Base-by-base conservation (phyloP, 2,888 invertebrate genomes). In the Drosophila eohydei region DNA sequence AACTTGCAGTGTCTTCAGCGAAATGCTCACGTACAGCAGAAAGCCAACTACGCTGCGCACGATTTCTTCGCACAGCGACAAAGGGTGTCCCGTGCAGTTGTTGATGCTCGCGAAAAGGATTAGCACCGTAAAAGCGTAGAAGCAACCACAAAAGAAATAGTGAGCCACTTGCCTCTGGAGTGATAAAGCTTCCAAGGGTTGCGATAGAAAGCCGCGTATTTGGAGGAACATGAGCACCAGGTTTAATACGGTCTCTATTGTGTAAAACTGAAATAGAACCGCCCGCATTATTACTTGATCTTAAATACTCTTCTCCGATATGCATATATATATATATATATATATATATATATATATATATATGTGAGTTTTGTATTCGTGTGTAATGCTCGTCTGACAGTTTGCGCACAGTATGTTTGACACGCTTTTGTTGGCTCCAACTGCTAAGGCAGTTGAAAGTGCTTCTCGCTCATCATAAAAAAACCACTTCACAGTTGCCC, bases 361-460 rank as follows among this genome's bases (percentile, higher is more conserved):
- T 40, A 3, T 14, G 26, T n/a, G 36, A n/a, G 2, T 40, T 12
- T 28, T 57, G 28, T 40, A 6, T 32, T 38, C 28, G 16, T 34
- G 32, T 50, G 50, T n/a, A 2, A 14, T 36, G 11, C 50, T 43
- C 61, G 51, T 58, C 78, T 63, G 78, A 78, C 74, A 74, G 74
- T 69, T 71, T 65, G 60, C 43, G 55, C 51, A 70, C 59, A 65
- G 77, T 50, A 65, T 66, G 54, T 80, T 74, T 80, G 80, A 80
- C 85, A 83, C 80, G 87, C 88, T 80, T 85, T 88, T 86, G 78
- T 86, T 81, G 74, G 44, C 51, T 60, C 56, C 54, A 44, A 63
- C 70, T 75, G 48, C 48, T 32, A 16, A 50, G 79, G 71, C 61
- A 77, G 78, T 78, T 78, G 65, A 78, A 78, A 78, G 78, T 74